phyloP scores from a whole-genome alignment of 2,888 invertebrate species.

The Osmoderma eremita region DNA sequence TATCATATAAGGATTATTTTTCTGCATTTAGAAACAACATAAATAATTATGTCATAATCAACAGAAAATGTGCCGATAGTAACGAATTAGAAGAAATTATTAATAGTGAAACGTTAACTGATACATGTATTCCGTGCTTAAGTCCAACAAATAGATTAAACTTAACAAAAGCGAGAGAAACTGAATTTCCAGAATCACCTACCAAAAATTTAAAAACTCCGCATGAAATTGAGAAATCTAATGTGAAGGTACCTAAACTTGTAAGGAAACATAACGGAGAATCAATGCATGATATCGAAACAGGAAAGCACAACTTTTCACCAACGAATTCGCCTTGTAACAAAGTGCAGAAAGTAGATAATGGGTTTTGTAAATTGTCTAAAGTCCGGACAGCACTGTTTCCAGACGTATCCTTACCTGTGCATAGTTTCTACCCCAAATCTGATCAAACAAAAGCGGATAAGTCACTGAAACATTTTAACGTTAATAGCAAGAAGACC shows the following conservation, averaged over 20 bases:
- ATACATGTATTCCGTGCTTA: slow-evolving; percentile 50
- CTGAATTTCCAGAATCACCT: slow-evolving; percentile 54
- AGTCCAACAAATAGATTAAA: slow-evolving; percentile 43
- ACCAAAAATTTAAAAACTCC: slow-evolving; percentile 59
- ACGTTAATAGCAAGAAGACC: slow-evolving; percentile 29
- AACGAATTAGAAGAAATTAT: slow-evolving; percentile 25
- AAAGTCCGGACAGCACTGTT: slow-evolving; percentile 62
- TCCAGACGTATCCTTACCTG: slow-evolving; percentile 63
- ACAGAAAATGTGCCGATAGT: slow-evolving; percentile 38
- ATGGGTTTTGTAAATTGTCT: slow-evolving; percentile 50
- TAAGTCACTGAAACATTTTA: slow-evolving; percentile 8
- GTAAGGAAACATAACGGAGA: slow-evolving; percentile 56
- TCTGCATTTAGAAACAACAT: slow-evolving; percentile 45
- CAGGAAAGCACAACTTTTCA: slow-evolving; percentile 45
- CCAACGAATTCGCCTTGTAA: slow-evolving; percentile 39
- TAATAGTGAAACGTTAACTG: slow-evolving; percentile 40
- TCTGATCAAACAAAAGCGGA: slow-evolving; percentile 45
- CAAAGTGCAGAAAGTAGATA: slow-evolving; percentile 49
- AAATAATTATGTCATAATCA: slow-evolving; percentile 49
- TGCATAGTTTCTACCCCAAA: slow-evolving; percentile 70
- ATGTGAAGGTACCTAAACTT: slow-evolving; percentile 55
- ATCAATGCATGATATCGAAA: slow-evolving; percentile 44
- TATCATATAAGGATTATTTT: slow-evolving; percentile 34
- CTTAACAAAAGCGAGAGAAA: slow-evolving; percentile 42
- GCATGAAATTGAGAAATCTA: slow-evolving; percentile 56